A percentile compares a stretch with the other conserved stretches of the same genome.
Conservation (phyloP, 2,797 vertebrate species). For the Avahi laniger region DNA sequence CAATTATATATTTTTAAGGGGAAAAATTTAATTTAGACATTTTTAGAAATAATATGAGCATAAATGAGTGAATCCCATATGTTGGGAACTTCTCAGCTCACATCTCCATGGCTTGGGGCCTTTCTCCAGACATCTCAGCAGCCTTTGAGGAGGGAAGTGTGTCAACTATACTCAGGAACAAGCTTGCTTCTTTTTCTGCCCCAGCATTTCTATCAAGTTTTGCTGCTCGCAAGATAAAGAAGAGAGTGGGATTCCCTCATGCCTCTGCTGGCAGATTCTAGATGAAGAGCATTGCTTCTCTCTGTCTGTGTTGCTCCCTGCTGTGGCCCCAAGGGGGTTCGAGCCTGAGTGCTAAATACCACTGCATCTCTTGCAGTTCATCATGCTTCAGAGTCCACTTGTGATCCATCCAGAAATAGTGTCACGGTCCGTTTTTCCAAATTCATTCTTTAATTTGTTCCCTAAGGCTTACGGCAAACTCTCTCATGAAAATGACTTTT, state of each 20-base stretch:
- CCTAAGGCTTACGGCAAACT: not conserved
- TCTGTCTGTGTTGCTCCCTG: not conserved
- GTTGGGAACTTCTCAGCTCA: not conserved
- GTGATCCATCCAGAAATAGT: not conserved
- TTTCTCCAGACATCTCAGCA: not conserved
- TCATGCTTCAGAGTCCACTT: not conserved
- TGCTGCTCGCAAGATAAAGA: no score
- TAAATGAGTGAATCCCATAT: not conserved
- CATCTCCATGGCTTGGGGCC: not conserved
- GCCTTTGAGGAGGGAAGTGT: not conserved
- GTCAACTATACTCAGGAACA: not conserved
- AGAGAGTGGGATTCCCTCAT: accelerated
- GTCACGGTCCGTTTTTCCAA: not conserved
- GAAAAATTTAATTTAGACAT: not conserved
- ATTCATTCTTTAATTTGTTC: not conserved
- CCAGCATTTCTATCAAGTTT: not conserved
- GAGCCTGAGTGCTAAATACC: no score
- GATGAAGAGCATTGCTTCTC: not conserved
- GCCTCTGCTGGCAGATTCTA: not conserved
- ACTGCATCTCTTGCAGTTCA: not conserved
- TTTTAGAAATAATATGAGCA: not conserved
- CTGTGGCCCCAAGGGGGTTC: no score
- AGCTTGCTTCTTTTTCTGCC: not conserved
- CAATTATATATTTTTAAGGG: not conserved
- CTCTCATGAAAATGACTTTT: not conserved